Conservation (phyloP, 2,113 vertebrate species). For the Fregetta grallaria region DNA sequence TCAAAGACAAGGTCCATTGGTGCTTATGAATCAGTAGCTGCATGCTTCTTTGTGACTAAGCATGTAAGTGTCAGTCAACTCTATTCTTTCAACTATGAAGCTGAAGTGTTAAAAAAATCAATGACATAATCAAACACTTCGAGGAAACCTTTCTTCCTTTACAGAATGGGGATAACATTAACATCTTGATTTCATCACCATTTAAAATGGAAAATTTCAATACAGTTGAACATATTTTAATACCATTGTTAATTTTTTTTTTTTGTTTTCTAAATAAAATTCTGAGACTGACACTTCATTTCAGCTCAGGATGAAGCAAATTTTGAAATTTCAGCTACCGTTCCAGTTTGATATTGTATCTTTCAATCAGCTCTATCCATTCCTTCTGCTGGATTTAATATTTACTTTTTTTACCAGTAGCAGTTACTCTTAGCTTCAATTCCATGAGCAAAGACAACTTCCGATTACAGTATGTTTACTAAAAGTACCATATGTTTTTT, state of each 20-base stretch:
- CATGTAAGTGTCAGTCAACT: not conserved
- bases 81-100: not conserved
- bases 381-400: not conserved
- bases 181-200: not conserved
- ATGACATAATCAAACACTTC: not conserved
- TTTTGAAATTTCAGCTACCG: not conserved
- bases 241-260: not conserved
- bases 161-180: not conserved
- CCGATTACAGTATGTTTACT: not conserved
- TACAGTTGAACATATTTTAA: not conserved
- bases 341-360: not conserved
- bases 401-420: not conserved
- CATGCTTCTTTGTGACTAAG: not conserved
- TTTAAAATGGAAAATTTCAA: not conserved
- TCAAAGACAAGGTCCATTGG: not conserved
- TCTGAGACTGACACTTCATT: not conserved
- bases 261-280: not conserved
- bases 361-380: not conserved
- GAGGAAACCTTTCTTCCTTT: not conserved
- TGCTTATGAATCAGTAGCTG: not conserved
- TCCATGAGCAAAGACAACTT: not conserved
- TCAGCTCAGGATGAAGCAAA: not conserved
- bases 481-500: not conserved
- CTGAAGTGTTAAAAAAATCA: not conserved
- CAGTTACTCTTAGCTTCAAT: not conserved